These are phyloP conservation scores for Luehdorfia chinensis DNA, from an alignment of 1,140 invertebrate genomes.

Conservation along the genomic window DNA sequence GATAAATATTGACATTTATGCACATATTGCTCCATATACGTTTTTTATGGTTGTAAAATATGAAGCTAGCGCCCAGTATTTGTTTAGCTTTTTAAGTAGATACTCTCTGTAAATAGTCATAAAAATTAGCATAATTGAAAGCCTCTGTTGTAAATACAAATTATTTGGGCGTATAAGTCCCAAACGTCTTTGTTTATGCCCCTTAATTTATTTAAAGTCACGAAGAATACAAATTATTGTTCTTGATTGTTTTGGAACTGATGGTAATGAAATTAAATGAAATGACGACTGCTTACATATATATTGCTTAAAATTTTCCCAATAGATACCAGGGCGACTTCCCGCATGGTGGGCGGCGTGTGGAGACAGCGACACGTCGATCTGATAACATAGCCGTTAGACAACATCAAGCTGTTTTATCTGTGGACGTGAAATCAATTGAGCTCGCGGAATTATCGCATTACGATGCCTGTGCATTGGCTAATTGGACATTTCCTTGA, in stretches of 20 bases:
- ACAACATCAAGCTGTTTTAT: slow-evolving; percentile 68
- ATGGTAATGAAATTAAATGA: slow-evolving; percentile 29
- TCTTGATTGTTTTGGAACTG: slow-evolving; percentile 29
- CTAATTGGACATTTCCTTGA: slow-evolving; percentile 71
- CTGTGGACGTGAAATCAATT: slow-evolving; percentile 70
- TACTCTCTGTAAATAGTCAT: slow-evolving; percentile 57
- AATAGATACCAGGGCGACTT: slow-evolving; percentile 30
- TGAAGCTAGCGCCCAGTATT: slow-evolving; percentile 57
- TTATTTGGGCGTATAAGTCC: slow-evolving; percentile 51
- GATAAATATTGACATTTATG: slow-evolving; percentile 74
- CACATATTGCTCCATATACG: slow-evolving; percentile 75
- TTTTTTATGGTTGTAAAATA: slow-evolving; percentile 74
- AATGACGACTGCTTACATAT: background rate
- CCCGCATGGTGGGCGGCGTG: slow-evolving; percentile 60
- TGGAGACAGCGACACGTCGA: slow-evolving; percentile 58
- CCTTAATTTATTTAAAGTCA: slow-evolving; percentile 47
- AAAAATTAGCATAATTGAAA: slow-evolving; percentile 74
- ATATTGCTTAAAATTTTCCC: slow-evolving; percentile 8
- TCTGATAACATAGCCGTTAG: slow-evolving; percentile 63
- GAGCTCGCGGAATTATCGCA: slow-evolving; percentile 71
- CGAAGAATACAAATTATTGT: slow-evolving; percentile 40
- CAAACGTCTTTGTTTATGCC: slow-evolving; percentile 54
- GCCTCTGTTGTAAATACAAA: slow-evolving; percentile 61
- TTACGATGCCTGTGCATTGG: slow-evolving; percentile 57
- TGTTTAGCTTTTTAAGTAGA: slow-evolving; percentile 52